Evolutionary conservation across 2,797 vertebrate genomes (phyloP).

Genomic region (Austrolebias charrua): DNA sequence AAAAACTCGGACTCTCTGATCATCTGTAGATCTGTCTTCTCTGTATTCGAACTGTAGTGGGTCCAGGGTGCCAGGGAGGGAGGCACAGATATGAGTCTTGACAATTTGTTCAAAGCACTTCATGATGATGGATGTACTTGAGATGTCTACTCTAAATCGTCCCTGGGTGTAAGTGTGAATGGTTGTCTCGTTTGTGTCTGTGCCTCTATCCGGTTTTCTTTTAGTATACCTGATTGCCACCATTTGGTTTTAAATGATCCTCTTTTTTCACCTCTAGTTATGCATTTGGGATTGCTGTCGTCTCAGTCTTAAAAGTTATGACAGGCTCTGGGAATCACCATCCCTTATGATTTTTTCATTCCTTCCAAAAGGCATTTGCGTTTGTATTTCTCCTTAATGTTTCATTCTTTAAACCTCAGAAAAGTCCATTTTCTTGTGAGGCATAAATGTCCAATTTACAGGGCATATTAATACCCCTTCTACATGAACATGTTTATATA

Average conservation of each 20-base stretch:
- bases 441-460: too few relatives aligned
- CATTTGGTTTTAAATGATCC: conserved; percentile 40
- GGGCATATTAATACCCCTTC: too few relatives aligned
- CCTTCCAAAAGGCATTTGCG: conserved; percentile 50
- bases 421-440: conserved; percentile 13
- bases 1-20: too few relatives aligned
- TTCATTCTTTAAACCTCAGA: conserved; percentile 15
- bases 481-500: not conserved
- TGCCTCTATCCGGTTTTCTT: conserved; percentile 10
- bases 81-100: too few relatives aligned
- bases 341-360: conserved; percentile 55
- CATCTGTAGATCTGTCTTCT: too few relatives aligned
- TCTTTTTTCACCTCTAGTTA: conserved; percentile 44
- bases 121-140: too few relatives aligned
- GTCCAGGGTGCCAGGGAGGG: too few relatives aligned
- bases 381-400: conserved; percentile 18
- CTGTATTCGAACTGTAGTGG: too few relatives aligned
- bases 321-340: conserved; percentile 62
- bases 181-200: not conserved
- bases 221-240: conserved; percentile 41
- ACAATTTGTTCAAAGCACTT: too few relatives aligned
- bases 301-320: conserved; percentile 62
- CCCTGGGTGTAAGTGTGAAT: too few relatives aligned
- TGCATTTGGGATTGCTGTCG: conserved; percentile 55
- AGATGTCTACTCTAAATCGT: too few relatives aligned